Percentiles rank a stretch among this genome's conserved stretches.
phyloP scores from a whole-genome alignment of 2,888 invertebrate genomes.

The Dryobotodes eremita region DNA sequence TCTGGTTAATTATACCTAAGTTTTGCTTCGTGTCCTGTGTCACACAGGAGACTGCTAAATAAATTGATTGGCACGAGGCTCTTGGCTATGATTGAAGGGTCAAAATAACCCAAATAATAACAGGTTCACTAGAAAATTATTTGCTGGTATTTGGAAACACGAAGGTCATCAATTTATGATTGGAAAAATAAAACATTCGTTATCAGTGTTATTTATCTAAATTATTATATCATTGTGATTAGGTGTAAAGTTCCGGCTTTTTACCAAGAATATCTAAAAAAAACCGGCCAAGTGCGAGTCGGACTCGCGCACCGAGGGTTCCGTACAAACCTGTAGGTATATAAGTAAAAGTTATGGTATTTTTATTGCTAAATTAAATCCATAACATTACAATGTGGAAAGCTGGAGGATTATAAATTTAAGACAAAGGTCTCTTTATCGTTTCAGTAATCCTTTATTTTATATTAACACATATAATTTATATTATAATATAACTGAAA shows the following conservation, averaged over 20 bases:
- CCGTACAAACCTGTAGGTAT: no score
- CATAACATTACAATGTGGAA: no score
- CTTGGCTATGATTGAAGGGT: neutral
- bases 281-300: no score
- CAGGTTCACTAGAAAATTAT: conserved; percentile 1
- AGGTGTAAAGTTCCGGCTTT: conserved; percentile 21
- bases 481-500: no score
- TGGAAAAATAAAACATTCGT: neutral
- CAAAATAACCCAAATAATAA: neutral
- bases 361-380: no score
- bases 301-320: no score
- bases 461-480: no score
- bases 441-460: no score
- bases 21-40: no score
- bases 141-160: neutral
- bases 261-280: neutral
- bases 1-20: neutral
- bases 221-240: conserved; percentile 30
- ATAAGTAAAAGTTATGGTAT: no score
- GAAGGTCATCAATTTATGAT: conserved; percentile 1
- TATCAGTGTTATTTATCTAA: conserved; percentile 24
- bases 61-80: neutral
- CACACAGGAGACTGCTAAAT: neutral
- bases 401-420: no score
- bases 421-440: no score